Evolutionary conservation across 2,888 invertebrate genomes (phyloP).

Genomic region (Theodoxus fluviatilis): DNA sequence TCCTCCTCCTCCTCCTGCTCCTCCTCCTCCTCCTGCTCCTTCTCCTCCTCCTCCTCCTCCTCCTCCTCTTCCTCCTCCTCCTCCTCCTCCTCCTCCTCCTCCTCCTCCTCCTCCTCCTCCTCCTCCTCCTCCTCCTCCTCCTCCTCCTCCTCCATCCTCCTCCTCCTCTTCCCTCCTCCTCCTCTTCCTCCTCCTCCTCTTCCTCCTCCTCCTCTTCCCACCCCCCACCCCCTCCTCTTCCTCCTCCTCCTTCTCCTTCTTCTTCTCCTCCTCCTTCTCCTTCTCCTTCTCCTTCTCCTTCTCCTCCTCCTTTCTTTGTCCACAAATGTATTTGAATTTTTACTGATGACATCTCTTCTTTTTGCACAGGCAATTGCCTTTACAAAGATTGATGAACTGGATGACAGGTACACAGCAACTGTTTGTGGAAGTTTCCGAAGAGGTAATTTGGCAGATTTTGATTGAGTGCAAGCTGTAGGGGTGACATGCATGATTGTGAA

Average conservation of each 20-base stretch:
- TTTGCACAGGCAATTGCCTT: too few species aligned
- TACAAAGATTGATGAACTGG: too few species aligned
- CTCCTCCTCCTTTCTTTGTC: background rate
- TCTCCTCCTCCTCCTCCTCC: background rate
- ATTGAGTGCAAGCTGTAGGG: background rate
- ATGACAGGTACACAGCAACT: too few species aligned
- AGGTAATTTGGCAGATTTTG: too few species aligned
- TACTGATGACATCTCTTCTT: background rate
- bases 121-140: too few species aligned
- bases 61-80: constrained; percentile 2
- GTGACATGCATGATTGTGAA: too few species aligned
- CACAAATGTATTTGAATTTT: background rate
- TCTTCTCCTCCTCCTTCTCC: background rate
- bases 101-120: background rate
- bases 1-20: background rate
- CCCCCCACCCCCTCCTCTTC: background rate
- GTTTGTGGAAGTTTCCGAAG: too few species aligned
- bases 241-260: background rate
- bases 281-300: background rate
- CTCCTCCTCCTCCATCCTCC: background rate
- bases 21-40: background rate
- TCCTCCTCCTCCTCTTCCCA: background rate
- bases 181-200: background rate
- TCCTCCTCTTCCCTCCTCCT: background rate
- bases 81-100: background rate